Percentiles rank a stretch among this genome's conserved stretches.
Conservation (phyloP, 2,888 invertebrate genomes). For the Lingula anatina region DNA sequence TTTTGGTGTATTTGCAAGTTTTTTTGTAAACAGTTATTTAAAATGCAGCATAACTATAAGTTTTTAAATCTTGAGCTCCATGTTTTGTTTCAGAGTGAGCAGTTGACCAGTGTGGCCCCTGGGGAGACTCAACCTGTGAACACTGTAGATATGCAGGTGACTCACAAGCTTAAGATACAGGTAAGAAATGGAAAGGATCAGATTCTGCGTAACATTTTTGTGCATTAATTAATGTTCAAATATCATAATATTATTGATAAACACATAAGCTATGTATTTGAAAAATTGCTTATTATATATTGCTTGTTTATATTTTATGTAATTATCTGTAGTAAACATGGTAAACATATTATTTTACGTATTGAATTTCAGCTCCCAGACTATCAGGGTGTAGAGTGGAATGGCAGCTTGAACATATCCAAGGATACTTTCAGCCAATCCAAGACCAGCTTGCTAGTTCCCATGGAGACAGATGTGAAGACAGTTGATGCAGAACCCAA, state of each 20-base stretch:
- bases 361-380: slow-evolving; percentile 55
- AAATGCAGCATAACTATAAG: too few relatives aligned
- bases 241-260: too few relatives aligned
- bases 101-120: slow-evolving; percentile 34
- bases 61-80: too few relatives aligned
- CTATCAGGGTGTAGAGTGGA: slow-evolving; percentile 68
- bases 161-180: slow-evolving; percentile 49
- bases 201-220: too few relatives aligned
- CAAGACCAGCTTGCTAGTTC: too few relatives aligned
- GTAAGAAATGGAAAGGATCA: too few relatives aligned
- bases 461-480: slow-evolving; percentile 65
- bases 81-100: slow-evolving; percentile 22
- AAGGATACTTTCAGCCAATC: too few relatives aligned
- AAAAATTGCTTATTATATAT: too few relatives aligned
- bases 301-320: neutral
- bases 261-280: neutral
- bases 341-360: neutral
- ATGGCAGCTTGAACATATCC: slow-evolving; percentile 65
- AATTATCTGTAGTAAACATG: neutral
- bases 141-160: slow-evolving; percentile 61
- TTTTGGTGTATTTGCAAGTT: too few relatives aligned
- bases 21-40: too few relatives aligned
- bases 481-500: slow-evolving; percentile 61
- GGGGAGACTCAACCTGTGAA: slow-evolving; percentile 68
- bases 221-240: too few relatives aligned